phyloP scores from a whole-genome alignment of 2,113 vertebrate genomes.

The Shinisaurus crocodilurus region DNA sequence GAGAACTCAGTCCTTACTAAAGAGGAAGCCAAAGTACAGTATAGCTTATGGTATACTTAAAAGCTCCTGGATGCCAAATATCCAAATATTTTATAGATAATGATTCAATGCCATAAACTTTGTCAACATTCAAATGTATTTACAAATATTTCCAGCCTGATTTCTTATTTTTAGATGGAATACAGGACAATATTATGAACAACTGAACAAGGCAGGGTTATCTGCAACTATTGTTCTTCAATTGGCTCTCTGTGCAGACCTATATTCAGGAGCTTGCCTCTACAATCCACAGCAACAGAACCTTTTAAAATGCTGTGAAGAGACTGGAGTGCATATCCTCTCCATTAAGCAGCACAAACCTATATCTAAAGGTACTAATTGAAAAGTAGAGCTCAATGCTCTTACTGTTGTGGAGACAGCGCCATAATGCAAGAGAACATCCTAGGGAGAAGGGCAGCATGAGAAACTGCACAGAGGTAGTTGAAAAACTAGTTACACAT shows the following conservation, averaged over 20 bases:
- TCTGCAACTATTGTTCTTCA: background rate
- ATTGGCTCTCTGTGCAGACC: background rate
- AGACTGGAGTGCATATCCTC: background rate
- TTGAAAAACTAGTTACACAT: background rate
- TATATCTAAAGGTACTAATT: background rate
- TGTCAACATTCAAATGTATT: slow-evolving; percentile 1
- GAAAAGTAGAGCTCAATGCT: background rate
- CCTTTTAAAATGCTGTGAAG: background rate
- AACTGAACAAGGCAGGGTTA: background rate
- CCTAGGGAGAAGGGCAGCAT: background rate
- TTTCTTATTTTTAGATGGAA: background rate
- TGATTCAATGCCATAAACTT: background rate
- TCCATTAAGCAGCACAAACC: background rate
- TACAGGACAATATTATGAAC: background rate
- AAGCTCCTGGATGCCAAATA: background rate
- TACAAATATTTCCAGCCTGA: background rate
- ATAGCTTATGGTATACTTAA: background rate
- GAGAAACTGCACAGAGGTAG: background rate
- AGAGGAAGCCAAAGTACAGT: background rate
- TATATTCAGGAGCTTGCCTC: background rate
- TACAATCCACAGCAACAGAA: background rate
- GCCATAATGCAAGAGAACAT: background rate
- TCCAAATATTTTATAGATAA: background rate
- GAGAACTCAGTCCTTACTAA: background rate
- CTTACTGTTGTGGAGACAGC: background rate